Base-by-base conservation (phyloP, 2,888 invertebrate genomes). In the Pyrochroa serraticornis region DNA sequence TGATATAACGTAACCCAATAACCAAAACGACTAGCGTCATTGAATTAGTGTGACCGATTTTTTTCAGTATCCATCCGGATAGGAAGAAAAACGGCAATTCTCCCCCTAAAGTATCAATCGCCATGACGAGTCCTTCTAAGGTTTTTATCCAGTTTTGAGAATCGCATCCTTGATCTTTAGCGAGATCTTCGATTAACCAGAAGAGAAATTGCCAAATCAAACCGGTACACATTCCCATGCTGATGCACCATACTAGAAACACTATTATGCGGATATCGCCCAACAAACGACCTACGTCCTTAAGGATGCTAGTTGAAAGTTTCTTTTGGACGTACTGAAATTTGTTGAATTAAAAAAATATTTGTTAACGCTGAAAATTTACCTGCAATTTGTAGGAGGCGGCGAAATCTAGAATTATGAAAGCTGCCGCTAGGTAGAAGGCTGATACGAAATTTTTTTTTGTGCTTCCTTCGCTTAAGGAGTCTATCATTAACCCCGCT, bases 201-300 rank as follows among this genome's bases (percentile, higher is more conserved):
- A 93, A 93, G 0, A 95, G 80, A 74, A 94, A 96, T 67, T 93
- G 88, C 92, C 95, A 95, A 13, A 94, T 81, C 0, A 94, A 79
- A 0, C 92, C 93, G 0, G 93, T 93, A 68, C 92, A 89, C 64
- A 94, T 82, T 0, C 96, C 96, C 13, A 93, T 88, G 1, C 85
- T 84, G 58, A 92, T 84, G 53, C 93, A 91, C 88, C 94, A 92
- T 10, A 90, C 59, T 53, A 91, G 82, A 74, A 94, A 95, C 1
- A 91, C 79, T 6, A 91, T 74, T 10, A 93, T 87, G 0, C 87
- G 84, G 6, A 86, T 60, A 2, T 91, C 87, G 0, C 83, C 79
- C 9, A 93, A 78, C 46, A 93, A 78, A 42, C 82, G 80, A 0
- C 87, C 85, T 0, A 93, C 84, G 73, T 92, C 91, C 36, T 84